Percentiles rank a stretch among this genome's conserved stretches.
phyloP scores from a whole-genome alignment of 2,888 invertebrate species.

The Papilio demoleus region DNA sequence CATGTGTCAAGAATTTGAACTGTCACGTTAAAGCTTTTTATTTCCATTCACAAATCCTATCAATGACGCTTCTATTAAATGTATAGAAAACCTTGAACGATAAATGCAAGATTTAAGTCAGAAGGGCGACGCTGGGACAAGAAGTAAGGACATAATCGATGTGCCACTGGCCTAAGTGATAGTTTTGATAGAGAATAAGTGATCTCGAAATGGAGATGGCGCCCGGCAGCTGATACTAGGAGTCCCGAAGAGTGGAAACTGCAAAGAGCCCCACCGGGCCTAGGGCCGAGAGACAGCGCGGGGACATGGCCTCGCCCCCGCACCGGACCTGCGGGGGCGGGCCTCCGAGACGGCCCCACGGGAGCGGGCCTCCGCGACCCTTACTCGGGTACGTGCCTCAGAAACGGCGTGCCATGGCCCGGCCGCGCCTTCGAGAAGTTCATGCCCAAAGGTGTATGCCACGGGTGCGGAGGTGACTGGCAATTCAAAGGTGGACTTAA shows the following conservation, averaged over 20 bases:
- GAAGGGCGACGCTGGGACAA: conserved; percentile 37
- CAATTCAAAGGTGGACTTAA: conserved; percentile 71
- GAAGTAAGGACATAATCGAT: conserved; percentile 36
- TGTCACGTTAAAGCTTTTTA: neutral
- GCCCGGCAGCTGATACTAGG: conserved; percentile 73
- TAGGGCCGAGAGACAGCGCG: conserved; percentile 55
- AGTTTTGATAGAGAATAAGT: conserved; percentile 64
- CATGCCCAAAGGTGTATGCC: conserved; percentile 72
- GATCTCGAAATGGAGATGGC: conserved; percentile 82
- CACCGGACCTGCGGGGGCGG: conserved; percentile 65
- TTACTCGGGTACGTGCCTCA: conserved; percentile 60
- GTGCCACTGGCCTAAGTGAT: conserved; percentile 57
- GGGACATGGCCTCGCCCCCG: conserved; percentile 82
- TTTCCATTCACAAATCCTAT: conserved; percentile 59
- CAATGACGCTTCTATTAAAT: conserved; percentile 41
- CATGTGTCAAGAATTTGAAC: neutral
- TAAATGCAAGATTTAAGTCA: conserved; percentile 32
- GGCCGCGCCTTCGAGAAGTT: conserved; percentile 64
- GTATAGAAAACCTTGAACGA: conserved; percentile 26
- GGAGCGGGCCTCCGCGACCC: conserved; percentile 73
- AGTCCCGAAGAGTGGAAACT: conserved; percentile 77
- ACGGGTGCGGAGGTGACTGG: conserved; percentile 78
- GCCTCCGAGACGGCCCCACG: conserved; percentile 41
- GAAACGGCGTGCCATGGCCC: conserved; percentile 41
- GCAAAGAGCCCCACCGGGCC: conserved; percentile 66